A percentile compares a stretch with the other conserved stretches of the same genome.
Conservation (phyloP, 2,888 invertebrate species). For the Cenopis cana region DNA sequence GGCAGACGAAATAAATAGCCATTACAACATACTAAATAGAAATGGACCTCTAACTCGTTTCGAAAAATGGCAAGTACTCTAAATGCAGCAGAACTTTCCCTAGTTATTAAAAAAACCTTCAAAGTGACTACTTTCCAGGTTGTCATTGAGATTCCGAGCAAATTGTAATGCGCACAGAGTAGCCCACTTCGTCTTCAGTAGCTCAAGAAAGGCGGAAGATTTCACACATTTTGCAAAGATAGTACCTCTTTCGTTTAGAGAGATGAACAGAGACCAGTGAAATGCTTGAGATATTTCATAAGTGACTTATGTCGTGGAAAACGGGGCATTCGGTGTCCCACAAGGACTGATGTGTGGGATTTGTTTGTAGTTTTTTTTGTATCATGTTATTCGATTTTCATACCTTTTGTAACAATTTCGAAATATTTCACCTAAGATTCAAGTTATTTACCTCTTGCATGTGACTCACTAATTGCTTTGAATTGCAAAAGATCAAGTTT, state of each 20-base stretch:
- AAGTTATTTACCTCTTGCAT: background rate
- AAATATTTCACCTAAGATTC: background rate
- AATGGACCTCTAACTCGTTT: conserved; percentile 14
- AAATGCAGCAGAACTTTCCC: conserved; percentile 33
- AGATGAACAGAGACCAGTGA: background rate
- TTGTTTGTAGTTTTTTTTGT: background rate
- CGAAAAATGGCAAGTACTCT: conserved; percentile 3
- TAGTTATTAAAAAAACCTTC: conserved; percentile 28
- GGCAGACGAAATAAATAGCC: background rate
- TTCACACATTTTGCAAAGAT: background rate
- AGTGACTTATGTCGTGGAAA: conserved; percentile 11
- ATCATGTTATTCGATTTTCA: background rate
- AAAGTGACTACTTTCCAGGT: conserved; percentile 41
- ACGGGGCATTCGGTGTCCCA: background rate
- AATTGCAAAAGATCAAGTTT: conserved; percentile 44
- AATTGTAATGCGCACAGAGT: conserved; percentile 50
- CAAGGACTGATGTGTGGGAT: background rate
- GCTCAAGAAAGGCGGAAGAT: conserved; percentile 1
- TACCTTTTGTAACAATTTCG: background rate
- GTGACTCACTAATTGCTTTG: conserved; percentile 35
- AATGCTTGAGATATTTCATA: conserved; percentile 16
- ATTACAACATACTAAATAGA: background rate
- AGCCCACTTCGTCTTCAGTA: conserved; percentile 32
- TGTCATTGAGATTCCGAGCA: conserved; percentile 42
- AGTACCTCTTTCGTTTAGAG: background rate